Base-by-base conservation (phyloP, 2,797 vertebrate genomes). In the Sebastes oblongus region DNA sequence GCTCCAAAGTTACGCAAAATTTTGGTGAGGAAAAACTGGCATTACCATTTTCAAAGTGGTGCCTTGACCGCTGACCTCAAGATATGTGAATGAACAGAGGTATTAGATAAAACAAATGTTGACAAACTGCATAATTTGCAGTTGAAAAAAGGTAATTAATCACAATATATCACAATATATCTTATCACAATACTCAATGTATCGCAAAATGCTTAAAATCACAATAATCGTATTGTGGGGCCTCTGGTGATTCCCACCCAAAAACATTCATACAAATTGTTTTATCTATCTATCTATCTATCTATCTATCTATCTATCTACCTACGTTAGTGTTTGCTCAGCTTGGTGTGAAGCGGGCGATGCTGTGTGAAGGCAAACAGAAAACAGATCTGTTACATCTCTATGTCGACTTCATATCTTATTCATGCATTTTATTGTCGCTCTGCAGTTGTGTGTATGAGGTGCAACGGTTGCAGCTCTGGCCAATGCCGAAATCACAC, bases 361-460 rank as follows among this genome's bases (percentile, higher is more conserved):
- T 77, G 76, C 66, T 32, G 72, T 16, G 46, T 65, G 75, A 66
- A 85, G 62, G 70, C 83, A 80, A 80, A 91, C 72, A 81, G 72
- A 69, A 82, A 80, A 75, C 65, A 70, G 80, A 83, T 82, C 66
- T 60, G 81, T 87, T 81, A 74, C 80, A 80, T 85, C 80, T 83
- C 84, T 82, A 14, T 84, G 77, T 89, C 70, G 82, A 81, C 82
- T 85, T 94, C 91, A 93, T 93, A 70, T 91, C 87, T 91, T 91
- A 93, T 94, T 93, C 87, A 92, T 91, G 89, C 77, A 42, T 73
- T 86, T 86, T 84, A 88, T 83, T 84, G 87, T 87, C 84, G 60
- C 72, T 83, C 68, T 66, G 76, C 76, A 75, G 84, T 81, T 79
- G 79, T 5, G 30, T 58, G 22, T 69, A 52, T 77, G 58, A 75